These are phyloP conservation scores for Ophioninae sp. DNA, from an alignment of 2,888 invertebrate species.

Conservation along the genomic window DNA sequence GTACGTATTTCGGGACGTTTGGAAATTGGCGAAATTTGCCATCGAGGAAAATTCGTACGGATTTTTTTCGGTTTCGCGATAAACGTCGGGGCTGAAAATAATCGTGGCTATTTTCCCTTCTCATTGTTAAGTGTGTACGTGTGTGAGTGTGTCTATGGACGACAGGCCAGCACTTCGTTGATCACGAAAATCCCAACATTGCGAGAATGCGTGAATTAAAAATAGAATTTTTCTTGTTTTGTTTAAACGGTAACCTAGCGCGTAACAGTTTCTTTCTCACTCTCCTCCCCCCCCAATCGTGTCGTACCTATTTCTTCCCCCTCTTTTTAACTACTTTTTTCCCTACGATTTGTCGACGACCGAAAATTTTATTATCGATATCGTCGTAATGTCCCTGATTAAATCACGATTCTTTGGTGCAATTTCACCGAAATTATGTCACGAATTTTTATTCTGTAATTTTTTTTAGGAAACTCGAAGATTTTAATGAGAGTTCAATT, in stretches of 20 bases:
- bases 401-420: not conserved
- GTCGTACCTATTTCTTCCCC: constrained; percentile 57
- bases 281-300: constrained; percentile 64
- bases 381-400: constrained; percentile 38
- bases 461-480: not conserved
- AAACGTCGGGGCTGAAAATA: constrained; percentile 39
- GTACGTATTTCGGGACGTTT: not conserved
- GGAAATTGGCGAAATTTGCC: not conserved
- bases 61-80: not conserved
- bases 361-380: constrained; percentile 62
- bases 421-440: too few relatives aligned
- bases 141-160: constrained; percentile 70
- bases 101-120: constrained; percentile 36
- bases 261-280: constrained; percentile 75
- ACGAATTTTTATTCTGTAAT: not conserved
- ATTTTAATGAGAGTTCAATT: too few relatives aligned
- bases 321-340: constrained; percentile 58
- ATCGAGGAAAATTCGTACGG: constrained; percentile 26
- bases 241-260: constrained; percentile 77
- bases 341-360: constrained; percentile 60
- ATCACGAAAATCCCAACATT: constrained; percentile 81
- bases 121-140: constrained; percentile 62
- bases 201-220: constrained; percentile 79
- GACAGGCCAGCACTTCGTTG: constrained; percentile 80
- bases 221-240: constrained; percentile 73